Conservation (phyloP, 2,797 vertebrate genomes). For the Labeo calbasu region DNA sequence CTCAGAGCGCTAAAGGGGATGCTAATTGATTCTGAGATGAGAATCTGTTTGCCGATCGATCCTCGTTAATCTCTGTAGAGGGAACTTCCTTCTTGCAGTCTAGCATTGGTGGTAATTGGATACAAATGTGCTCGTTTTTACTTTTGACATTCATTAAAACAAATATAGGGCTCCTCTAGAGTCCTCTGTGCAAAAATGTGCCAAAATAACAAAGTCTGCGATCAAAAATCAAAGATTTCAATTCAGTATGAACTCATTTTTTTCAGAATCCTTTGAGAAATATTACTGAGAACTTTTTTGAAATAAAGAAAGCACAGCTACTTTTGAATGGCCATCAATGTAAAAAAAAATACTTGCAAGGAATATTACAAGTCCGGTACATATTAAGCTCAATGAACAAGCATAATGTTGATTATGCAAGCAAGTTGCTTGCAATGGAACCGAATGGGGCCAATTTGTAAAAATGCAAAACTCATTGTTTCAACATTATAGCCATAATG, state of each 20-base stretch:
- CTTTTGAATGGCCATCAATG: neutral
- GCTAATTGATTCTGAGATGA: conserved; percentile 58
- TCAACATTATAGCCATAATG: too few species aligned
- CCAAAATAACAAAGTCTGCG: neutral
- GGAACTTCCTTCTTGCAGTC: conserved; percentile 29
- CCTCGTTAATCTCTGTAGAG: conserved; percentile 51
- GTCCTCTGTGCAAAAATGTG: neutral
- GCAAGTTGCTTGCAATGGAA: too few species aligned
- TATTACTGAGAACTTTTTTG: neutral
- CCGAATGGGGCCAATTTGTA: too few species aligned
- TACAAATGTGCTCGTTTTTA: conserved; percentile 8
- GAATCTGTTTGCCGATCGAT: conserved; percentile 50
- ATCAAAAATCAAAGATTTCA: neutral
- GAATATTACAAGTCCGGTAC: neutral
- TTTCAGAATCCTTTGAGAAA: neutral
- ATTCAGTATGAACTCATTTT: neutral
- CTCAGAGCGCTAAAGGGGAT: conserved; percentile 42
- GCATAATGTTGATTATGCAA: neutral
- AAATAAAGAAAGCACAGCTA: neutral
- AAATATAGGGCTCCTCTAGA: neutral
- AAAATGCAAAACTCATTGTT: too few species aligned
- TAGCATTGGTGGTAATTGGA: conserved; percentile 11
- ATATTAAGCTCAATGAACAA: neutral
- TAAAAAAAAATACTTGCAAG: neutral
- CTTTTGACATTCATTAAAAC: neutral